Base-by-base conservation (phyloP, 2,113 vertebrate genomes). In the Anolis sagrei region DNA sequence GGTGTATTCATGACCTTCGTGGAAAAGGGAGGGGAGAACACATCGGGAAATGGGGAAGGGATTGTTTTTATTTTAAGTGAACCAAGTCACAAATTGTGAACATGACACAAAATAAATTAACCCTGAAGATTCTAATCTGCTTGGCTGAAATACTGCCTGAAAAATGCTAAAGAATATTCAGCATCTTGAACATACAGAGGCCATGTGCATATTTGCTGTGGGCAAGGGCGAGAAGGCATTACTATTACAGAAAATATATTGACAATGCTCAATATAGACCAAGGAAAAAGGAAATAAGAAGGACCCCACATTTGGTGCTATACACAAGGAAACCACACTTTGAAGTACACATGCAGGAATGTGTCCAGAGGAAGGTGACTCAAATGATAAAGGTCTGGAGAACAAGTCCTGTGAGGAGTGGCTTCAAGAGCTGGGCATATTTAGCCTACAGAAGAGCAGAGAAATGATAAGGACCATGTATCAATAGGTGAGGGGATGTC, bases 1-100 rank as follows among this genome's bases (percentile, higher is more conserved):
- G 87, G 91, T 94, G 90, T 84, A 88, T 88, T 83, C 80, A 81
- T 34, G 72, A 91, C 84, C 77, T 83, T 78, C 81, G 4, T 23
- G 86, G 89, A 39, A 75, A 91, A 82, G 82, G 77, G 49, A 0
- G 62, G 7, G 64, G 64, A 64, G 69, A 4, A 2, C 0, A 0
- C 79, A 29, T 81, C 54, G 66, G 89, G 86, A 88, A 87, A 83
- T 87, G 87, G 23, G 23, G 76, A 25, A 21, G 51, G 34, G 29
- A 16, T 16, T 61, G 34, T 16, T 4, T 36, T 29, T 19, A 32
- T 21, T 14, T 39, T 8, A 64, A 75, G 13, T 64, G n/a, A 7
- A 27, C 48, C n/a, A 23, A 36, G 18, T 19, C 27, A 51, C n/a
- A 23, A 69, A 64, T 34, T 34, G 29, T 73, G 48, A 62, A 80